phyloP scores from a whole-genome alignment of 2,797 vertebrate species.

The Hyperoplus immaculatus region DNA sequence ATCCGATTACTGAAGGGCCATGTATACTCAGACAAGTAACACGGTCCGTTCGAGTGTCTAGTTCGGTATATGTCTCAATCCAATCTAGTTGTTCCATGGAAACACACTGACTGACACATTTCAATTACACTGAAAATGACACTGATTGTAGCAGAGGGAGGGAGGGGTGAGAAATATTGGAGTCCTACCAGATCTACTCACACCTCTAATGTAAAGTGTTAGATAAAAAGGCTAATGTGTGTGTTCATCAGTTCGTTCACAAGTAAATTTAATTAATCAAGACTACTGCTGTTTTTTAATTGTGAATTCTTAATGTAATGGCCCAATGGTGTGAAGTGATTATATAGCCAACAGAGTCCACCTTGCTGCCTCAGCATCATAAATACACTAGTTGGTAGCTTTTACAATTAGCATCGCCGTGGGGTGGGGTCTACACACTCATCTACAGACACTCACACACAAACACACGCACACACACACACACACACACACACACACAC shows the following conservation, averaged over 20 bases:
- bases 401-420: conserved; percentile 64
- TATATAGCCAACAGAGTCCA: conserved; percentile 55
- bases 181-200: neutral
- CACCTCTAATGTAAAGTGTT: neutral
- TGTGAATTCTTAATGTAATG: conserved; percentile 62
- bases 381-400: conserved; percentile 60
- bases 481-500: conserved; percentile 13
- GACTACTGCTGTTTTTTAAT: conserved; percentile 59
- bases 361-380: conserved; percentile 71
- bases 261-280: conserved; percentile 57
- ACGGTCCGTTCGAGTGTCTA: too few species aligned
- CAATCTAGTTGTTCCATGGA: too few species aligned
- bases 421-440: conserved; percentile 14
- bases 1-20: too few species aligned
- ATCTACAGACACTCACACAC: conserved; percentile 13
- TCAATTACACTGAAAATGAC: conserved; percentile 58
- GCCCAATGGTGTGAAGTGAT: conserved; percentile 59
- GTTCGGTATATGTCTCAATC: too few species aligned
- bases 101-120: conserved; percentile 46
- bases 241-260: conserved; percentile 38
- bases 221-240: neutral
- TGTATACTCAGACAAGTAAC: too few species aligned
- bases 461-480: conserved; percentile 10
- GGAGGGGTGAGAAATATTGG: conserved; percentile 2
- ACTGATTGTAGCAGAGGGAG: conserved; percentile 21